These are phyloP conservation scores for Cotesia vestalis DNA, from an alignment of 1,140 invertebrate genomes.

Conservation along the genomic window DNA sequence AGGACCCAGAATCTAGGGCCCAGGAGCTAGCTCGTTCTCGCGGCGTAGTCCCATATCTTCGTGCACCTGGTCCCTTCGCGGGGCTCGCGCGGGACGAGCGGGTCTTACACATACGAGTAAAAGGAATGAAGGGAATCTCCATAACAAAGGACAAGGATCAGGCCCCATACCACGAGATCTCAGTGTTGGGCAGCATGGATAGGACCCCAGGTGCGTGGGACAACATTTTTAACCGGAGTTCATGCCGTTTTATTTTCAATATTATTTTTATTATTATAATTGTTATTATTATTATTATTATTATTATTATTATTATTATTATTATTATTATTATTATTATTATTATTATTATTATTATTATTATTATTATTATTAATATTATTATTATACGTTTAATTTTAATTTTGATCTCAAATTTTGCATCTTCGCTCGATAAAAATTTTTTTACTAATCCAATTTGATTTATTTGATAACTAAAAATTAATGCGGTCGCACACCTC, in stretches of 20 bases:
- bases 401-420: too few species aligned
- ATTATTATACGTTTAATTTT: too few species aligned
- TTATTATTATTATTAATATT: too few species aligned
- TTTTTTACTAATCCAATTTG: neutral
- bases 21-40: neutral
- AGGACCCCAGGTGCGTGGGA: constrained; percentile 31
- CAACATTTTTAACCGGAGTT: constrained; percentile 4
- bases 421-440: neutral
- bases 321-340: too few species aligned
- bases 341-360: too few species aligned
- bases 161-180: constrained; percentile 40
- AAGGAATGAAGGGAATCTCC: constrained; percentile 39
- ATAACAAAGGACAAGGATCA: constrained; percentile 45
- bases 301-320: too few species aligned
- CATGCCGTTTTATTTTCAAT: neutral
- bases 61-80: constrained; percentile 1
- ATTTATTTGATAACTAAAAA: constrained; percentile 1
- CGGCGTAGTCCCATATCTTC: constrained; percentile 15
- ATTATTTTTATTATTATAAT: too few species aligned
- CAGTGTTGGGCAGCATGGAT: constrained; percentile 16
- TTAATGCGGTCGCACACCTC: neutral
- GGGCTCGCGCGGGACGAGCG: constrained; percentile 17
- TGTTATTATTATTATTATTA: too few species aligned
- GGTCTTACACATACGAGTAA: neutral
- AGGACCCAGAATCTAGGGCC: neutral